phyloP scores from a whole-genome alignment of 2,113 vertebrate genomes.

The Siniperca chuatsi region DNA sequence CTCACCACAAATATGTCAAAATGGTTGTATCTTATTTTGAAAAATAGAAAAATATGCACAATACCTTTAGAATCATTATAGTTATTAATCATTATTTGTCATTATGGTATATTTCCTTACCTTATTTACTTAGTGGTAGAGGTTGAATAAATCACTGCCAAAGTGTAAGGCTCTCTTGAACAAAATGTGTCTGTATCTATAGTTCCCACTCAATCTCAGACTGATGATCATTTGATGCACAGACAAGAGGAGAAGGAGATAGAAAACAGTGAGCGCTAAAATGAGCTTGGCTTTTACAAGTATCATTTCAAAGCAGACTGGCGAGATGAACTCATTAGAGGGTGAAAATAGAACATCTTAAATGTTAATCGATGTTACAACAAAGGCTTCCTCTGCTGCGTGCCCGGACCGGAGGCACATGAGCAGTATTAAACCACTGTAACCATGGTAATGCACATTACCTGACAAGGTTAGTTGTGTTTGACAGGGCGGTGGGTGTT shows the following conservation, averaged over 20 bases:
- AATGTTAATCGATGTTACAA: slow-evolving; percentile 61
- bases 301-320: slow-evolving; percentile 39
- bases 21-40: neutral
- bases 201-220: slow-evolving; percentile 17
- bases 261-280: slow-evolving; percentile 8
- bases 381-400: slow-evolving; percentile 10
- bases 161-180: neutral
- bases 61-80: neutral
- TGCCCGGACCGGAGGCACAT: neutral
- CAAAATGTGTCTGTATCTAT: neutral
- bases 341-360: slow-evolving; percentile 46
- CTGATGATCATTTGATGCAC: slow-evolving; percentile 25
- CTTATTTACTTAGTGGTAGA: neutral
- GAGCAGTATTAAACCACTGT: slow-evolving; percentile 35
- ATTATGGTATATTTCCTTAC: neutral
- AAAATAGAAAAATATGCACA: too few relatives aligned
- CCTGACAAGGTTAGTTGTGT: slow-evolving; percentile 63
- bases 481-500: slow-evolving; percentile 51
- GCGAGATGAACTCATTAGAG: slow-evolving; percentile 44
- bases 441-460: slow-evolving; percentile 58
- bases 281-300: neutral
- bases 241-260: slow-evolving; percentile 17
- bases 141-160: slow-evolving; percentile 8
- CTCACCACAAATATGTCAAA: neutral
- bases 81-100: neutral